Conservation (phyloP, 2,113 vertebrate genomes). For the Pardalotus punctatus region DNA sequence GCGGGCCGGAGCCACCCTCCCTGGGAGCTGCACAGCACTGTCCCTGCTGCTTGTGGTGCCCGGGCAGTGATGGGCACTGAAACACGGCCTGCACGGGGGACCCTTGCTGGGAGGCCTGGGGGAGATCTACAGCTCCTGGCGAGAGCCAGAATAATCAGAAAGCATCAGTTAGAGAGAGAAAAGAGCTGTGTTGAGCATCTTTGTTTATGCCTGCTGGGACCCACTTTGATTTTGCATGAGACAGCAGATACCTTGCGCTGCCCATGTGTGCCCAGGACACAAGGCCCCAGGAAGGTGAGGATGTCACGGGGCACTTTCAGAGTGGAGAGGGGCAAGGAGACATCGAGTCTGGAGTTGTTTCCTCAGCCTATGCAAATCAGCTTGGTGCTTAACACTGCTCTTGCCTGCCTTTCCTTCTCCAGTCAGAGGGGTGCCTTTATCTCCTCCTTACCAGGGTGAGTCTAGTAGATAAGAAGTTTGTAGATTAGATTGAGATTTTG, state of each 20-base stretch:
- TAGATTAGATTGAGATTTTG: conserved; percentile 1
- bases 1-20: neutral
- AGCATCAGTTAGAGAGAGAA: neutral
- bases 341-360: neutral
- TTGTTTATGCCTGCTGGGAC: neutral
- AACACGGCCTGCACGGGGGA: fast-evolving
- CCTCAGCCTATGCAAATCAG: neutral
- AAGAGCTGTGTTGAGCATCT: neutral
- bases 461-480: neutral
- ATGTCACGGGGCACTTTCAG: neutral
- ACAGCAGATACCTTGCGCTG: neutral
- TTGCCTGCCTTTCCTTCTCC: neutral
- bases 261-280: neutral
- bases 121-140: neutral
- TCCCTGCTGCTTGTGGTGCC: neutral
- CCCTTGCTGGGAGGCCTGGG: fast-evolving
- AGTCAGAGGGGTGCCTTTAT: neutral
- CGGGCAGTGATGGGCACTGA: too few relatives aligned
- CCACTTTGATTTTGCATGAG: neutral
- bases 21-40: neutral
- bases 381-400: neutral
- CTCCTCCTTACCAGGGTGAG: neutral
- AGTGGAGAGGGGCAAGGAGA: neutral
- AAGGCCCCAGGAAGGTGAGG: neutral
- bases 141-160: neutral